Base-by-base conservation (phyloP, 2,888 invertebrate genomes). In the Parascotia fuliginaria region DNA sequence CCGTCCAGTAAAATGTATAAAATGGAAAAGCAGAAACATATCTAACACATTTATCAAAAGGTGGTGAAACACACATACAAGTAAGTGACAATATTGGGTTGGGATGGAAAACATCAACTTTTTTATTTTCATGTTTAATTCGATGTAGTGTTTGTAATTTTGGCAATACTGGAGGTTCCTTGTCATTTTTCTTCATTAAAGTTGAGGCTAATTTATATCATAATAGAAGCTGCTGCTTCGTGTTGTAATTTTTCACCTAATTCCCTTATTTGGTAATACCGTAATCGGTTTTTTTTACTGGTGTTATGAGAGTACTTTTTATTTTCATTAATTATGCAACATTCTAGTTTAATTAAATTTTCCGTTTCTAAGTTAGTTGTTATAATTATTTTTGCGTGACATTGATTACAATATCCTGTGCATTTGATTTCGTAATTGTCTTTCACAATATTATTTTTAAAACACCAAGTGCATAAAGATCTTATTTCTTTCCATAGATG, bases 401-500 rank as follows among this genome's bases (percentile, higher is more conserved):
- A 47, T 41, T 47, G 40, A 29, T 47, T 47, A 29, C 47, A 47
- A 47, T 39, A 39, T 13, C 46, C 46, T 11, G 28, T 40, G 19
- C 41, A 41, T 29, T 41, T 41, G 29, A 47, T 29, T 47, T 44
- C 40, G 36, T 41, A 44, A 40, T 44, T 40, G 29, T 27, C 40
- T 29, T 44, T 44, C 16, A 36, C 44, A 40, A 33, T 36, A 37
- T 50, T 50, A 43, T 39, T 39, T 49, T 49, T 49, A 49, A 49
- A 49, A 49, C 49, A 49, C 49, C 49, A 49, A 33, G 42, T 41
- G 34, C 49, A 49, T 31, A 42, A 32, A 33, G 33, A 38, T 39
- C 43, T 38, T 43, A 49, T 33, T 38, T 32, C 49, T 39, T 49
- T 49, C 49, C 49, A 49, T 33, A 49, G 49, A 32, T 49, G 49